These are phyloP conservation scores for Watsonalla cultraria DNA, from an alignment of 2,888 invertebrate species.

Conservation along the genomic window DNA sequence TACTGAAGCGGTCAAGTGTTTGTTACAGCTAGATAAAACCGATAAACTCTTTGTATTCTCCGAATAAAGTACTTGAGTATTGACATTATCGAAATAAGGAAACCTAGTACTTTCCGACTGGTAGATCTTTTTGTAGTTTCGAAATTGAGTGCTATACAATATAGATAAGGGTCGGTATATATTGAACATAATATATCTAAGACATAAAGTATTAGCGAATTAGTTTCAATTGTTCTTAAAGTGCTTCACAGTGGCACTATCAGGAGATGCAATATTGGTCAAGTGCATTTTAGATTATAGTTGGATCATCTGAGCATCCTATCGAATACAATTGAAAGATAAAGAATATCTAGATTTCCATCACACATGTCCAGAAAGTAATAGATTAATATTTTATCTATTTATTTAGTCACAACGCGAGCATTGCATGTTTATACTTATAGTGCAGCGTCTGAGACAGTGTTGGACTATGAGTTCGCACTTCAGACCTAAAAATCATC, in stretches of 20 bases:
- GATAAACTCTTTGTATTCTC: conserved; percentile 9
- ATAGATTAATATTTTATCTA: too few relatives aligned
- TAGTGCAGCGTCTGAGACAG: too few relatives aligned
- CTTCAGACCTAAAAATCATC: too few relatives aligned
- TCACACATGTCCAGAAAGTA: too few relatives aligned
- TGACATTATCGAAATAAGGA: conserved; percentile 28
- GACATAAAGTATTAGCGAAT: neutral
- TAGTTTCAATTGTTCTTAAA: neutral
- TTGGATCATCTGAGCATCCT: neutral
- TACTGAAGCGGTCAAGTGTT: neutral
- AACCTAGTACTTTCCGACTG: neutral
- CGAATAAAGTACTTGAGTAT: conserved; percentile 15
- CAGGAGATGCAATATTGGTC: neutral
- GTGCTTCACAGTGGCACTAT: neutral
- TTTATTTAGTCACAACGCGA: too few relatives aligned
- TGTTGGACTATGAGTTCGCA: too few relatives aligned
- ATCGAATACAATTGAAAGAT: neutral
- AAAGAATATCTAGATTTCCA: too few relatives aligned
- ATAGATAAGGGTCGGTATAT: neutral
- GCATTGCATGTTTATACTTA: too few relatives aligned
- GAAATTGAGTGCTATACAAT: neutral
- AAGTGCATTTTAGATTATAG: neutral
- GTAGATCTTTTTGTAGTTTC: neutral
- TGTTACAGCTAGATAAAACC: conserved; percentile 4
- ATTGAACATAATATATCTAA: neutral